These are phyloP conservation scores for Chionis minor DNA, from an alignment of 2,113 vertebrate genomes.

Conservation along the genomic window DNA sequence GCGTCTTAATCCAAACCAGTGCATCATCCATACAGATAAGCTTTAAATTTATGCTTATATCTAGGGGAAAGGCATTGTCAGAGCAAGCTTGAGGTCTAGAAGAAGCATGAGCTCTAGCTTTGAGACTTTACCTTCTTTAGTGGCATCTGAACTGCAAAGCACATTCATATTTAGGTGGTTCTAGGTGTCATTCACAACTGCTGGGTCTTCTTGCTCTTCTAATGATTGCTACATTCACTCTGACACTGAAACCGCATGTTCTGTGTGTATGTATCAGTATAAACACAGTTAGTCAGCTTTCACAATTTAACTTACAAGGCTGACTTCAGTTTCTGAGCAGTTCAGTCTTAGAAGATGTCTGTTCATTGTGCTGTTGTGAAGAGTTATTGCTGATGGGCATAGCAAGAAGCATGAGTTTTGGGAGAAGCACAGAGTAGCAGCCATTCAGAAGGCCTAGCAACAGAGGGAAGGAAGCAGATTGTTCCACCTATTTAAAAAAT, in stretches of 20 bases:
- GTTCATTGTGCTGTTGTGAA: neutral
- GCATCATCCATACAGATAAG: neutral
- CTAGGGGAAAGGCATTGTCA: neutral
- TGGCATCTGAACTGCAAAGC: neutral
- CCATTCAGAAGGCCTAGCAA: neutral
- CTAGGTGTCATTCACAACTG: neutral
- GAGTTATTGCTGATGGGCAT: neutral
- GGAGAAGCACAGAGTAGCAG: neutral
- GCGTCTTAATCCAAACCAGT: neutral
- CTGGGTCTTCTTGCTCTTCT: neutral
- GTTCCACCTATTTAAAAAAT: neutral
- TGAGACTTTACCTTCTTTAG: neutral
- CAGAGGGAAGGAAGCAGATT: neutral
- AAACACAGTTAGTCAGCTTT: neutral
- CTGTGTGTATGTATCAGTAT: neutral
- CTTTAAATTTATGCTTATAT: neutral
- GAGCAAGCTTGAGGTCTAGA: neutral
- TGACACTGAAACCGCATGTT: neutral
- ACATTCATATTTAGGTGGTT: neutral
- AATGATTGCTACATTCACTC: neutral
- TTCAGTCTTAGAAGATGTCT: neutral
- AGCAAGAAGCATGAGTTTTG: neutral
- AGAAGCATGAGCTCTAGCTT: neutral
- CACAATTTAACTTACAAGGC: neutral
- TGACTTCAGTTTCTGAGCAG: neutral